Evolutionary conservation across 2,797 vertebrate species (phyloP), one percentile per base, ranked within the genome.

Genomic region (Propithecus deckenii): DNA sequence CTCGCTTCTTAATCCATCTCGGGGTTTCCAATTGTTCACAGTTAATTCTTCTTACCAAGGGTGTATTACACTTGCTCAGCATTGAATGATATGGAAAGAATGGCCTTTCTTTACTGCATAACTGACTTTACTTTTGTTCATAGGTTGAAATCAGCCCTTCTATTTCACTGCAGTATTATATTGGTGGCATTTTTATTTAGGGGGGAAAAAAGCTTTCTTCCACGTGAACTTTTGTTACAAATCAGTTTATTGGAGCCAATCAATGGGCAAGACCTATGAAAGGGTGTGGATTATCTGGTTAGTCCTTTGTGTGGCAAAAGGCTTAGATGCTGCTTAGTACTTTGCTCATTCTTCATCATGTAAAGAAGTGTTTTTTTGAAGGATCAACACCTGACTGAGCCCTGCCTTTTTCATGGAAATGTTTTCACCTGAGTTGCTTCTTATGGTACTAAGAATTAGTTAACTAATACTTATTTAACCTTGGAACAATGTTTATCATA

Each of bases 391-490:
- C 97, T 98, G 91, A 97, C 96, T 96, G 96, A 92, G 97, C 93
- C 94, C 74, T 95, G 95, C 97, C 93, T 97, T 97, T 98, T 96
- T 97, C 96, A 97, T 98, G 96, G 95, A 96, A 97, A 96, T 98
- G 94, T 96, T 97, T 96, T 97, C 97, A 97, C 97, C 97, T 97
- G 96, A 97, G 97, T 97, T 97, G 84, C 95, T 97, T 80, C 97
- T 93, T 93, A 95, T 78, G 94, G 85, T 32, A 23, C 85, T 89
- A 89, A 97, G 96, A 96, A 97, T 97, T 97, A 94, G 96, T 95
- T 97, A 97, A 97, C 95, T 97, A 96, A 96, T 96, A 95, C 97
- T 97, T 97, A 95, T 87, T 98, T 97, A 98, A 98, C 95, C 96
- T 97, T 94, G 93, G 93, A 95, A 96, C 95, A 97, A 95, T 96